Conservation (phyloP, 2,888 invertebrate species). For the Phyto melanocephala region DNA sequence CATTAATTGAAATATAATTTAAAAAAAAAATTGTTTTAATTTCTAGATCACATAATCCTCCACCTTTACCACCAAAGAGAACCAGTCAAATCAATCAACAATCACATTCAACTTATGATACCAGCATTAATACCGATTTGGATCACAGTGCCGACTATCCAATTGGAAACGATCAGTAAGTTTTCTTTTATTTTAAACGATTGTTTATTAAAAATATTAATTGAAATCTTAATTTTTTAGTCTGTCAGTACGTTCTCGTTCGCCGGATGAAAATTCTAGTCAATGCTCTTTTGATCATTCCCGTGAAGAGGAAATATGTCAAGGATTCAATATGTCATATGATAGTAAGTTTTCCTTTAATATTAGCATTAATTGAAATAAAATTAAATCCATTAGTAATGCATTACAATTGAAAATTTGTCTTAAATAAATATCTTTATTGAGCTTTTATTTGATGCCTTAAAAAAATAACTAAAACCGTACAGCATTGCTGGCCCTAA, state of each 20-base stretch:
- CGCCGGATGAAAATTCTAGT: slow-evolving; percentile 85
- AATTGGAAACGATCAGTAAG: slow-evolving; percentile 82
- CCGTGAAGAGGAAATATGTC: slow-evolving; percentile 87
- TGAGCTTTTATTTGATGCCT: too few species aligned
- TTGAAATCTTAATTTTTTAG: slow-evolving; percentile 69
- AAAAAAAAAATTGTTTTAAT: not conserved
- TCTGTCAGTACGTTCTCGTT: slow-evolving; percentile 87
- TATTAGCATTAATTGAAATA: too few species aligned
- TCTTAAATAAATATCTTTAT: too few species aligned
- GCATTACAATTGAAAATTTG: too few species aligned
- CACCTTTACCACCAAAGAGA: slow-evolving; percentile 89
- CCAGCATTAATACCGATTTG: slow-evolving; percentile 75
- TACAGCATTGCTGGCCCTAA: too few species aligned
- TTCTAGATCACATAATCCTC: slow-evolving; percentile 81
- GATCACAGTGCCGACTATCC: slow-evolving; percentile 79
- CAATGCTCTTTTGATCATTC: slow-evolving; percentile 90
- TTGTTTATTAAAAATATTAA: too few species aligned
- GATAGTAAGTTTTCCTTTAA: slow-evolving; percentile 49
- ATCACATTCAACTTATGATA: slow-evolving; percentile 77
- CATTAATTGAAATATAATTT: too few species aligned
- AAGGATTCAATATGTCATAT: slow-evolving; percentile 55
- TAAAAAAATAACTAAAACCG: too few species aligned
- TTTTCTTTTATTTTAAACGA: not conserved
- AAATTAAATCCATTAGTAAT: too few species aligned
- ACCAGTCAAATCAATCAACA: slow-evolving; percentile 78